phyloP scores from a whole-genome alignment of 2,888 invertebrate species.

The Lissonota sp. region DNA sequence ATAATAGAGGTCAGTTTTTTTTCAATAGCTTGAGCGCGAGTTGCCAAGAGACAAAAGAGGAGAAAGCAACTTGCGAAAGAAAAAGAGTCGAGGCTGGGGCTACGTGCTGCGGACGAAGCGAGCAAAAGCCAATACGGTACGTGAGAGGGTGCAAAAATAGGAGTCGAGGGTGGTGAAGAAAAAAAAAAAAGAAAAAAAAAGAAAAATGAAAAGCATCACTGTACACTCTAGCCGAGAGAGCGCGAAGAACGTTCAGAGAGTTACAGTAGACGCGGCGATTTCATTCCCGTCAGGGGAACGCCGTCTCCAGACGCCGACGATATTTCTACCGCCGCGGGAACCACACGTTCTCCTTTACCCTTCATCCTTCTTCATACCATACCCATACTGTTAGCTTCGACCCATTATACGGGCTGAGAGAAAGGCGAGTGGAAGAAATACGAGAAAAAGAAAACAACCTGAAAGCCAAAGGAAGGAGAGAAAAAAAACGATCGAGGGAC shows the following conservation, averaged over 20 bases:
- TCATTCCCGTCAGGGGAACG: slow-evolving; percentile 41
- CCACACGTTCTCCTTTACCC: slow-evolving; percentile 36
- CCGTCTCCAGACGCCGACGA: slow-evolving; percentile 32
- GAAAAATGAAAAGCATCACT: background rate
- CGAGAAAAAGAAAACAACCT: background rate
- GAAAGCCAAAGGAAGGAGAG: slow-evolving; percentile 1
- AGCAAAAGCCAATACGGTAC: slow-evolving; percentile 38
- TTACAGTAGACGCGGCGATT: slow-evolving; percentile 37
- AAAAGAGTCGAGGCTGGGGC: slow-evolving; percentile 10
- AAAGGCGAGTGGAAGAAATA: slow-evolving; percentile 9
- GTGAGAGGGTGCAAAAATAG: slow-evolving; percentile 32
- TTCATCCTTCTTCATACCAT: slow-evolving; percentile 12
- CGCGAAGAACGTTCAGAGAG: slow-evolving; percentile 3
- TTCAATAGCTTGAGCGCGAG: slow-evolving; percentile 25
- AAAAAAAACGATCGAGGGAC: slow-evolving; percentile 11
- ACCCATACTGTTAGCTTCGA: slow-evolving; percentile 35
- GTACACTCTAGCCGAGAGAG: background rate
- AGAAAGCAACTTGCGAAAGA: background rate
- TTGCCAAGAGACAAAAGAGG: background rate
- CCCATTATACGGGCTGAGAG: slow-evolving; percentile 31
- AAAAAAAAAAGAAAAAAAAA: background rate
- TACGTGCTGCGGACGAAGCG: slow-evolving; percentile 43
- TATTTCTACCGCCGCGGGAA: slow-evolving; percentile 43
- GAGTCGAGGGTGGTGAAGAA: slow-evolving; percentile 18
- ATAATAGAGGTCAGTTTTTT: slow-evolving; percentile 48